These are phyloP conservation scores for Lepus americanus DNA, from an alignment of 2,113 vertebrate genomes.

Conservation along the genomic window DNA sequence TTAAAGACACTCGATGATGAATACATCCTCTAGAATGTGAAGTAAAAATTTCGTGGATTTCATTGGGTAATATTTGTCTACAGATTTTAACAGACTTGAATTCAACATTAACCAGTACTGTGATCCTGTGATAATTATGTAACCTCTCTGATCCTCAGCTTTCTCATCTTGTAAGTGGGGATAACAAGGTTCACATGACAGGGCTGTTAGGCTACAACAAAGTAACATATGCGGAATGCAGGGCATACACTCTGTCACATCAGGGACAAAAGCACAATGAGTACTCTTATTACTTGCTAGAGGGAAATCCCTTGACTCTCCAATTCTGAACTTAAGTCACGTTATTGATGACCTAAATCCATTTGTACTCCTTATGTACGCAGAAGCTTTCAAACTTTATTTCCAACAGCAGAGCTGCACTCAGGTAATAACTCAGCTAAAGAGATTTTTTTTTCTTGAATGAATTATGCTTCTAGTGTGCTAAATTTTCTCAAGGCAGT, in stretches of 20 bases:
- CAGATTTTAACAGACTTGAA: not conserved
- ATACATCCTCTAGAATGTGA: not conserved
- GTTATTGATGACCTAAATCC: conserved; percentile 81
- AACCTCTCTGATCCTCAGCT: not conserved
- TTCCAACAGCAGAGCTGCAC: conserved; percentile 77
- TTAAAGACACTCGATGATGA: not conserved
- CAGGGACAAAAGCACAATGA: conserved; percentile 7
- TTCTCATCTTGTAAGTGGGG: conserved; percentile 24
- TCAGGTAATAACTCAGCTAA: conserved; percentile 83
- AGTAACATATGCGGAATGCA: not conserved
- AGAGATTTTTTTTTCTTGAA: conserved; percentile 75
- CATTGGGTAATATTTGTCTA: not conserved
- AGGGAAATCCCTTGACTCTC: conserved; percentile 68
- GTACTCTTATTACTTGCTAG: conserved; percentile 32
- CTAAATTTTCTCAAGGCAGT: conserved; percentile 83
- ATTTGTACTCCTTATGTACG: conserved; percentile 77
- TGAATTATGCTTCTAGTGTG: conserved; percentile 82
- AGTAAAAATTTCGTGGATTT: conserved; percentile 11
- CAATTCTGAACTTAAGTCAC: conserved; percentile 71
- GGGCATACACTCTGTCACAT: conserved; percentile 4
- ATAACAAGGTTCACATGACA: not conserved
- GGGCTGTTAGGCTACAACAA: not conserved
- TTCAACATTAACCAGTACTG: not conserved
- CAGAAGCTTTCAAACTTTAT: conserved; percentile 81
- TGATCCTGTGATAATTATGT: not conserved